Percentiles rank a stretch among this genome's conserved stretches.
These are phyloP conservation scores for Pitta sordida DNA, from an alignment of 2,113 vertebrate genomes.

Conservation along the genomic window DNA sequence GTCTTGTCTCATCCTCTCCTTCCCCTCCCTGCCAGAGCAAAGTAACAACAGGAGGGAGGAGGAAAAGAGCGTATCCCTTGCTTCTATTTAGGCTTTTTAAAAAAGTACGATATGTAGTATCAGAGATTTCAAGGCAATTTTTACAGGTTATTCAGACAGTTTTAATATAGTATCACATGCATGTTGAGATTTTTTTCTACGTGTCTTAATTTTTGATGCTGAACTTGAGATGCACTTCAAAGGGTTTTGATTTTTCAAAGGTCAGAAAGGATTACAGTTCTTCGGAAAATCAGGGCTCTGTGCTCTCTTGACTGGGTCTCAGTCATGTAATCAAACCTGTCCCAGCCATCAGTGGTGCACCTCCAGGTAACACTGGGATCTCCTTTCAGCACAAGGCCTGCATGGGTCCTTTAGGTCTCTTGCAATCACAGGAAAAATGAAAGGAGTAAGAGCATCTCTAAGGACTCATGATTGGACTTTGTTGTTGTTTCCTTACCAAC, in stretches of 20 bases:
- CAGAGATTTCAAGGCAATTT: neutral
- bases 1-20: neutral
- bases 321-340: accelerated
- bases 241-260: neutral
- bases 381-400: neutral
- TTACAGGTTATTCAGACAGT: neutral
- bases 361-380: neutral
- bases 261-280: neutral
- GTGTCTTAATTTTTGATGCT: neutral
- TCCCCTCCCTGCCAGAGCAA: neutral
- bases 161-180: neutral
- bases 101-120: too few relatives aligned
- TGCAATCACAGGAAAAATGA: neutral
- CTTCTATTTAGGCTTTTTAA: neutral
- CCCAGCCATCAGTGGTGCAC: neutral
- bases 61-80: neutral
- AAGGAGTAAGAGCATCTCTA: neutral
- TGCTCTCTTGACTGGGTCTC: neutral
- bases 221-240: neutral
- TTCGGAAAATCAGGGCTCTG: neutral
- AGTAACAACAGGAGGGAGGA: neutral
- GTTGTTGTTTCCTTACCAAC: neutral
- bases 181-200: neutral
- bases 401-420: neutral
- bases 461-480: neutral